Evolutionary conservation across 2,888 invertebrate species (phyloP).

Genomic region (Xanthorhoe spadicearia): DNA sequence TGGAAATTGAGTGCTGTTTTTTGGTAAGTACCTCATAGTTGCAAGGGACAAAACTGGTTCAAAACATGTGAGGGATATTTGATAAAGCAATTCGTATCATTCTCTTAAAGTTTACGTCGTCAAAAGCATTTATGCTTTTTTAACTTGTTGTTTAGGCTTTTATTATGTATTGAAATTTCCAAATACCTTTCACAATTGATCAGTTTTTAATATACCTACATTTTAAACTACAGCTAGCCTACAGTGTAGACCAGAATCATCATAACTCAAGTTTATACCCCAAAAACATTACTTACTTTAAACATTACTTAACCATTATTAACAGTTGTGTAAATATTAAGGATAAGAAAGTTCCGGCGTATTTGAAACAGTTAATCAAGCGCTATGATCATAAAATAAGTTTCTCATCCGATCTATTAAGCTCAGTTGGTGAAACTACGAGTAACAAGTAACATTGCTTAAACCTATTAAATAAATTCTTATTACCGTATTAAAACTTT

Average conservation of each 20-base stretch:
- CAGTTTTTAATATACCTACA: no score
- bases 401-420: conserved; percentile 22
- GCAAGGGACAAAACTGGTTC: not conserved
- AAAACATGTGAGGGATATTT: not conserved
- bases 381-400: conserved; percentile 22
- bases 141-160: no score
- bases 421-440: conserved; percentile 22
- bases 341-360: not conserved
- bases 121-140: no score
- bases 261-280: not conserved
- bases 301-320: not conserved
- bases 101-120: no score
- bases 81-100: not conserved
- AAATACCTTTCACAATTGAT: no score
- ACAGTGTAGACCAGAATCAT: not conserved
- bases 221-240: no score
- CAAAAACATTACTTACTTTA: not conserved
- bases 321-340: not conserved
- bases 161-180: no score
- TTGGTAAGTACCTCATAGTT: conserved; percentile 1
- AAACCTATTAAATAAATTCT: conserved; percentile 40
- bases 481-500: conserved; percentile 43
- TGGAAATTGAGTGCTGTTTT: conserved; percentile 31
- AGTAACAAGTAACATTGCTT: conserved; percentile 29
- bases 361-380: conserved; percentile 11